Conservation (phyloP, 2,888 invertebrate genomes). For the Beris chalybata region DNA sequence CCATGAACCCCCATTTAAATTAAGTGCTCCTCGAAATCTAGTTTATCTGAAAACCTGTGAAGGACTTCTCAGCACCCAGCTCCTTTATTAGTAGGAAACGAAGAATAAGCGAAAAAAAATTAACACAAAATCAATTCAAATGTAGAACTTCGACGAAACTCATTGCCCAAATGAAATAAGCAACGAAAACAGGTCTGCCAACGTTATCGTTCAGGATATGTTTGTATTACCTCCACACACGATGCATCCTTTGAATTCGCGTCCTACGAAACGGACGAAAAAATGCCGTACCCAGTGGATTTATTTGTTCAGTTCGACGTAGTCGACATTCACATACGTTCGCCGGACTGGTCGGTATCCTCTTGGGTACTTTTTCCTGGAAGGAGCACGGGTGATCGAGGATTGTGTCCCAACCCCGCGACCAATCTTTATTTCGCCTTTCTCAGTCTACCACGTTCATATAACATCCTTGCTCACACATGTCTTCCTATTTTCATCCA, state of each 20-base stretch:
- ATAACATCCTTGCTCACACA: neutral
- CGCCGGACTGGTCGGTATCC: constrained; percentile 19
- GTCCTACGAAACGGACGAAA: constrained; percentile 32
- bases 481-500: constrained; percentile 9
- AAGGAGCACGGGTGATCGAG: too few relatives aligned
- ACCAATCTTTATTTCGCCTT: constrained; percentile 16
- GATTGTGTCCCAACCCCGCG: neutral
- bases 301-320: constrained; percentile 40
- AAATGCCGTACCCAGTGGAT: constrained; percentile 38
- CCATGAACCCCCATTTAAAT: too few relatives aligned
- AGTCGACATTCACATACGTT: constrained; percentile 37
- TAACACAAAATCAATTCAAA: constrained; percentile 37
- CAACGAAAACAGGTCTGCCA: constrained; percentile 38
- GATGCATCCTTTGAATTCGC: constrained; percentile 31
- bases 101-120: constrained; percentile 17
- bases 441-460: neutral
- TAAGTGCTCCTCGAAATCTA: neutral
- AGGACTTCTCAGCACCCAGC: constrained; percentile 7
- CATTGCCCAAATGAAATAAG: constrained; percentile 40
- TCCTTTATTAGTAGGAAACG: constrained; percentile 31
- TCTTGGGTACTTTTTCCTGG: neutral
- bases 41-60: neutral
- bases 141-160: constrained; percentile 36
- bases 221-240: constrained; percentile 29
- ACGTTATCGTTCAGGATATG: constrained; percentile 27